phyloP scores from a whole-genome alignment of 2,113 vertebrate species.

The Nipponia nippon region DNA sequence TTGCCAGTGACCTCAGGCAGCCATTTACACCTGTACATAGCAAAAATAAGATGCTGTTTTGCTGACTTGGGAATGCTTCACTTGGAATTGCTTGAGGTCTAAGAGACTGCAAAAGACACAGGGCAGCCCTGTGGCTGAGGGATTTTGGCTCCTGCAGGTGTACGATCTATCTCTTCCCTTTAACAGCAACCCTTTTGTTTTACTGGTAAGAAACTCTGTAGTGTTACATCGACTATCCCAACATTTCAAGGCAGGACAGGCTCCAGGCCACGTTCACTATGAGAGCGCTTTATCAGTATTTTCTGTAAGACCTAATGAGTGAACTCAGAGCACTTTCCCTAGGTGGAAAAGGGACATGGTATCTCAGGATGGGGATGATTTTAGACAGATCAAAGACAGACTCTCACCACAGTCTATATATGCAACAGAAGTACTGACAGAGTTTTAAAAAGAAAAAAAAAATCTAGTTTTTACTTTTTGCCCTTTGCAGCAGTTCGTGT shows the following conservation, averaged over 20 bases:
- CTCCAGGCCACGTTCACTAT: accelerated
- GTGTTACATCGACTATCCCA: background rate
- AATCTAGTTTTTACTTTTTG: background rate
- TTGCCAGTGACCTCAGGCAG: constrained; percentile 38
- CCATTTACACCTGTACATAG: background rate
- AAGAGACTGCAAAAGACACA: background rate
- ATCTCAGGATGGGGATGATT: background rate
- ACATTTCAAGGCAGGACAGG: background rate
- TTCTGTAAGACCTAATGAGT: background rate
- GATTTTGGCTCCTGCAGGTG: background rate
- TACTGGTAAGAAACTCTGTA: background rate
- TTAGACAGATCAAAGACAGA: background rate
- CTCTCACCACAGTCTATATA: background rate
- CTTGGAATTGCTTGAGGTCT: accelerated
- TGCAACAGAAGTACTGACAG: background rate
- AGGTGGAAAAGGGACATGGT: background rate
- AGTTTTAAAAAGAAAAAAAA: background rate
- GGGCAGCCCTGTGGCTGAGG: accelerated
- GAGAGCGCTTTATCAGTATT: background rate
- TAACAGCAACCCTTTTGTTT: background rate
- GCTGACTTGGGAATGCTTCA: background rate
- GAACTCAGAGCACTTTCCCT: background rate
- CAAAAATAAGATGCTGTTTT: background rate
- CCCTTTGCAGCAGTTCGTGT: background rate
- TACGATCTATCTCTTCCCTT: background rate